These are phyloP conservation scores for Polymixis lichenea DNA, from an alignment of 2,888 invertebrate species.

Conservation along the genomic window DNA sequence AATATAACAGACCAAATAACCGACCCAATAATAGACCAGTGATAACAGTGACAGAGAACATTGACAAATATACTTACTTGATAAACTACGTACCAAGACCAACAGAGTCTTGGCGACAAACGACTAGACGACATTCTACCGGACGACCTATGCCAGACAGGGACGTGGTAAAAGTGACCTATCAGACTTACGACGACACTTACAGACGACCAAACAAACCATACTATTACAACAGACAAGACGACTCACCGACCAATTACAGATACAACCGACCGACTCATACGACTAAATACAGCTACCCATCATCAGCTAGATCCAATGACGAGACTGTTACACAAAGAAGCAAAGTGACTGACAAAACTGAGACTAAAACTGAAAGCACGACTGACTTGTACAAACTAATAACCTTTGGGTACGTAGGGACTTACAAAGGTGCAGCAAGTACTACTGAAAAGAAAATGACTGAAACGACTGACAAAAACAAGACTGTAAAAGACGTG, in stretches of 20 bases:
- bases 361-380: slow-evolving; percentile 64
- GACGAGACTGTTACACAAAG: slow-evolving; percentile 72
- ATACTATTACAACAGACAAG: slow-evolving; percentile 80
- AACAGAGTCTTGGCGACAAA: slow-evolving; percentile 86
- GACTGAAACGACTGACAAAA: slow-evolving; percentile 44
- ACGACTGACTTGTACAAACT: slow-evolving; percentile 86
- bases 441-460: slow-evolving; percentile 59
- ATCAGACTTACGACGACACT: slow-evolving; percentile 87
- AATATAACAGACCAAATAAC: slow-evolving; percentile 59
- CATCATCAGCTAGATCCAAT: slow-evolving; percentile 85
- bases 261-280: slow-evolving; percentile 77
- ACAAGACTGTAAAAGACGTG: slow-evolving; percentile 45
- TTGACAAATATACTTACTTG: slow-evolving; percentile 88
- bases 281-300: slow-evolving; percentile 73
- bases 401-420: slow-evolving; percentile 88
- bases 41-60: slow-evolving; percentile 87
- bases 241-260: slow-evolving; percentile 72
- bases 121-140: slow-evolving; percentile 77
- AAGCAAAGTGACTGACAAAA: slow-evolving; percentile 55
- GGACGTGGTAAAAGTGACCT: slow-evolving; percentile 88
- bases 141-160: slow-evolving; percentile 72
- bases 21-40: slow-evolving; percentile 77
- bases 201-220: slow-evolving; percentile 86
- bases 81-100: slow-evolving; percentile 89
- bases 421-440: slow-evolving; percentile 83